These are phyloP conservation scores for Actinopyga echinites DNA, from an alignment of 53 echinoderm and acorn worm genomes.

Conservation along the genomic window DNA sequence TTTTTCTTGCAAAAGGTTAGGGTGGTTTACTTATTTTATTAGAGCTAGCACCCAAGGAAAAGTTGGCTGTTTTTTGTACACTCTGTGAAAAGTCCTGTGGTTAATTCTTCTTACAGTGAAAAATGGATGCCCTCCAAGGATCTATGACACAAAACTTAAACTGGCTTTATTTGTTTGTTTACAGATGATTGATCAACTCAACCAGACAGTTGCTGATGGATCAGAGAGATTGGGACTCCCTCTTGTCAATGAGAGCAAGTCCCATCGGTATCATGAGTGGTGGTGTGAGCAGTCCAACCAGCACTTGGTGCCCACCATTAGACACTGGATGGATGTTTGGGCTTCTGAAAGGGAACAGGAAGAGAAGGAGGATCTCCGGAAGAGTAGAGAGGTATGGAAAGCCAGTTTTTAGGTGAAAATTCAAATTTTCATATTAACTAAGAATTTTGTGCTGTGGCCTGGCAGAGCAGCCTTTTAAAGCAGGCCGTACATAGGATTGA, in stretches of 20 bases:
- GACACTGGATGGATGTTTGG: constrained; percentile 69
- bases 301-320: constrained; percentile 81
- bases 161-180: neutral
- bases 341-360: constrained; percentile 28
- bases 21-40: neutral
- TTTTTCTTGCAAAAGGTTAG: too few species aligned
- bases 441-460: too few species aligned
- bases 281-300: constrained; percentile 89
- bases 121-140: too few species aligned
- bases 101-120: neutral
- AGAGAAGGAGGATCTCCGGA: neutral
- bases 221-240: constrained; percentile 22
- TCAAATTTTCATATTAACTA: too few species aligned
- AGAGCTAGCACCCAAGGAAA: neutral
- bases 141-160: too few species aligned
- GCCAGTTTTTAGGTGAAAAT: too few species aligned
- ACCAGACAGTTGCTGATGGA: constrained; percentile 17
- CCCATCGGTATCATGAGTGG: constrained; percentile 62
- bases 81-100: neutral
- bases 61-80: neutral
- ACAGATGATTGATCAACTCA: constrained; percentile 17
- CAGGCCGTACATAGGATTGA: too few species aligned
- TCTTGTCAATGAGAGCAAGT: constrained; percentile 37
- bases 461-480: too few species aligned
- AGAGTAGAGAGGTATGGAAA: too few species aligned